These are phyloP conservation scores for Platanista minor DNA, from an alignment of 2,113 vertebrate species.

Conservation along the genomic window DNA sequence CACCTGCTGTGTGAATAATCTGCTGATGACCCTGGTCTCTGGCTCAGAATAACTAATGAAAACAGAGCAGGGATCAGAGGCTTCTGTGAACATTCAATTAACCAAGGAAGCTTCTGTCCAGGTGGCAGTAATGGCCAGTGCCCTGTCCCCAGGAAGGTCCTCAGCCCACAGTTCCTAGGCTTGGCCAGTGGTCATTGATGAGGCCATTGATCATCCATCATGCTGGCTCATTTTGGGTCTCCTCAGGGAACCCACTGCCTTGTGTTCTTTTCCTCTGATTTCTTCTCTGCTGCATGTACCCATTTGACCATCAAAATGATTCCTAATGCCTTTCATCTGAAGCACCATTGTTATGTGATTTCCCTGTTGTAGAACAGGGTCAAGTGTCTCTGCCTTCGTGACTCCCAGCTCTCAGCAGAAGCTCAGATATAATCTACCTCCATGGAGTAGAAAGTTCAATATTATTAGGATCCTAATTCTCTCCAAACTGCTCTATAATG, in stretches of 20 bases:
- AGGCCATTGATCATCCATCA: neutral
- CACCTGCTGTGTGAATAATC: neutral
- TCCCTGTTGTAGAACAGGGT: neutral
- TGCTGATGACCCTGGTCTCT: neutral
- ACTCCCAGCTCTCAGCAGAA: neutral
- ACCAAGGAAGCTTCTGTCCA: slow-evolving; percentile 27
- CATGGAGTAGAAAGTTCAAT: neutral
- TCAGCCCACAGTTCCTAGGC: neutral
- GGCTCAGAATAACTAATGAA: slow-evolving; percentile 17
- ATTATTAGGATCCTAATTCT: neutral
- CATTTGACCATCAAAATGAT: neutral
- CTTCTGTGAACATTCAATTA: slow-evolving; percentile 49
- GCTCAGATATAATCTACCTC: neutral
- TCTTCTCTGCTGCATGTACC: neutral
- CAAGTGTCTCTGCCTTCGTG: neutral
- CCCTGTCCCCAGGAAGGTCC: neutral
- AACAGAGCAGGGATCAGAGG: neutral
- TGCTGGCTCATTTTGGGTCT: slow-evolving; percentile 1
- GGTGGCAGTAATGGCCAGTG: slow-evolving; percentile 30
- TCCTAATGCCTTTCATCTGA: neutral
- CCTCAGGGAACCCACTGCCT: neutral
- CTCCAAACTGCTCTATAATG: neutral
- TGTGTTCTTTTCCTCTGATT: neutral
- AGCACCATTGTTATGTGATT: neutral
- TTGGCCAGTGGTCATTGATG: neutral